Evolutionary conservation across 2,888 invertebrate genomes (phyloP).

Genomic region (Dasysyrphus albostriatus): DNA sequence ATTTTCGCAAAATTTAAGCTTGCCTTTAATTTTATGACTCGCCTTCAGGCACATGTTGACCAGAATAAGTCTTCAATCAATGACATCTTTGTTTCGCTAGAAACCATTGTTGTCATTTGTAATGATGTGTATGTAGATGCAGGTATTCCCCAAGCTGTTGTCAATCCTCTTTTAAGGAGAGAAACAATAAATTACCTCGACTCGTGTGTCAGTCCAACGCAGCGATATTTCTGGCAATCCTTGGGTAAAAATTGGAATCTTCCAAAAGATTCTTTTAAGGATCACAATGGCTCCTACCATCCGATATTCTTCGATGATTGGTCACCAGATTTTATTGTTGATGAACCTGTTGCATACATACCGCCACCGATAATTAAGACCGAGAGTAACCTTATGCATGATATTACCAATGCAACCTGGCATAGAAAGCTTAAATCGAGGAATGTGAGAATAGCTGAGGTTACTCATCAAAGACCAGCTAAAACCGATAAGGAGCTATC

Average conservation of each 20-base stretch:
- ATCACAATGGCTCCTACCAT: slow-evolving; percentile 94
- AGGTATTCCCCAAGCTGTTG: slow-evolving; percentile 92
- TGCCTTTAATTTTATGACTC: slow-evolving; percentile 97
- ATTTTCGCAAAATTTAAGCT: slow-evolving; percentile 99
- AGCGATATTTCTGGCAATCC: slow-evolving; percentile 98
- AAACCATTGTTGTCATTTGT: slow-evolving; percentile 97
- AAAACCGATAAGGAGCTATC: slow-evolving; percentile 99
- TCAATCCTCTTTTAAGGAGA: slow-evolving; percentile 94
- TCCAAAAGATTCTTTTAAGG: slow-evolving; percentile 97
- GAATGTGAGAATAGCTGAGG: slow-evolving; percentile 91
- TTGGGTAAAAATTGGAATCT: slow-evolving; percentile 97
- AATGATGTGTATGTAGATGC: slow-evolving; percentile 93
- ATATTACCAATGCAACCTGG: slow-evolving; percentile 85
- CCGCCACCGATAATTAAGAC: slow-evolving; percentile 80
- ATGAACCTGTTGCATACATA: slow-evolving; percentile 88
- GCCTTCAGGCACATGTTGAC: slow-evolving; percentile 97
- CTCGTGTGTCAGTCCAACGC: slow-evolving; percentile 97
- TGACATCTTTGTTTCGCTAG: slow-evolving; percentile 98
- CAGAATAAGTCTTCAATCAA: slow-evolving; percentile 98
- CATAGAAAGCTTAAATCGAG: slow-evolving; percentile 88
- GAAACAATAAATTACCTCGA: slow-evolving; percentile 97
- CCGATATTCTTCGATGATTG: slow-evolving; percentile 99
- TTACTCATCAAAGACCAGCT: slow-evolving; percentile 96
- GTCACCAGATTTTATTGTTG: slow-evolving; percentile 94
- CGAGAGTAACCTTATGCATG: slow-evolving; percentile 47